Evolutionary conservation across 1,140 invertebrate genomes (phyloP), one percentile per base, ranked within the genome.

Genomic region (Bombus pascuorum): DNA sequence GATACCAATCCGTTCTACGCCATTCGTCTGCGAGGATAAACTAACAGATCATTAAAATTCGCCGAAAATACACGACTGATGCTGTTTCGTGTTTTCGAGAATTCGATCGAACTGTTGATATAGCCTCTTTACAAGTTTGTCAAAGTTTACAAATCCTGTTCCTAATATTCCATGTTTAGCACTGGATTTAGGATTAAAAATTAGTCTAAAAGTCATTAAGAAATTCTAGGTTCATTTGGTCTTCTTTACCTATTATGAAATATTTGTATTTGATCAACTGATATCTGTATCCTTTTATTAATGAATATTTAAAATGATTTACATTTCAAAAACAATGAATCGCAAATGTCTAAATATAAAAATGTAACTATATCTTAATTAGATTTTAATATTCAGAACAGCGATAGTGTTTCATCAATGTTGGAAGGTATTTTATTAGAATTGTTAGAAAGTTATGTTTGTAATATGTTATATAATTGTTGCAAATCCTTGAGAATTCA

Each of bases 21-120:
- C 82, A 87, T 87, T 87, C 86, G 86, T 79, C 83, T 73, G 83
- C 42, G 53, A 65, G 70, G 34, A 86, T 85, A 86, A 86, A 87
- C 75, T 59, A 72, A 84, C 86, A 47, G 42, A 73, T 70, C 78
- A 86, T 87, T 87, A 87, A 87, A 87, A 82, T 87, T 86, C 66
- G 83, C 83, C 86, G 57, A 73, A 81, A 87, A 86, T 87, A 87
- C 72, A 85, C 85, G 83, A 80, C n/a, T 18, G 83, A 80, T 59
- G 66, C 81, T 83, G 66, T 86, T 85, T 72, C 80, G 79, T 68
- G 57, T 68, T 82, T 86, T 82, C 59, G 39, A 37, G 77, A 71
- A 80, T 85, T 65, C 71, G 59, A 39, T 85, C 68, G 39, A 37
- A 59, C n/a, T 62, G 76, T 79, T 80, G 75, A 79, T 42, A 72